Conservation (phyloP, 2,113 vertebrate species). For the Ceyx melanurus region DNA sequence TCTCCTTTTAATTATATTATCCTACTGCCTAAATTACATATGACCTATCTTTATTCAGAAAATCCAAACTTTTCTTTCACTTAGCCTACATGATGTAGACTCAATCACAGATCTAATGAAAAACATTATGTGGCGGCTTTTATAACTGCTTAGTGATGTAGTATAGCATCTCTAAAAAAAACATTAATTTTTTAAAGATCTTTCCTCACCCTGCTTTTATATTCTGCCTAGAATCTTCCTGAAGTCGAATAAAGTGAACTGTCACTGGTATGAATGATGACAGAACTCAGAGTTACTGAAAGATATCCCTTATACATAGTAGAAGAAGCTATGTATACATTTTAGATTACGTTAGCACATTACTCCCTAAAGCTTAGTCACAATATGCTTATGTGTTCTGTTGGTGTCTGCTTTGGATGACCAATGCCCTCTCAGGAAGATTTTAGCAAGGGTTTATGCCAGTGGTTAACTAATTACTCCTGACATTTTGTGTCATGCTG, state of each 20-base stretch:
- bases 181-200: not conserved
- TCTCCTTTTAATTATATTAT: not conserved
- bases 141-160: not conserved
- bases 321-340: not conserved
- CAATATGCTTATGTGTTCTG: not conserved
- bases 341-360: not conserved
- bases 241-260: not conserved
- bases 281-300: not conserved
- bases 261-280: not conserved
- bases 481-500: not conserved
- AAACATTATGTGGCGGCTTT: not conserved
- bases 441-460: not conserved
- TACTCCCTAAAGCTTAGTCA: not conserved
- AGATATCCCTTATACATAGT: not conserved
- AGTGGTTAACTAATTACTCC: not conserved
- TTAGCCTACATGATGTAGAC: not conserved
- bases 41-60: not conserved
- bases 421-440: not conserved
- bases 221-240: not conserved
- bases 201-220: not conserved
- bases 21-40: not conserved
- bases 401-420: not conserved
- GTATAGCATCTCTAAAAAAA: not conserved
- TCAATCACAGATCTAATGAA: not conserved
- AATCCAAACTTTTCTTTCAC: not conserved